Evolutionary conservation across 2,113 vertebrate species (phyloP), one percentile per base, ranked within the genome.

Genomic region (Columba janthina): DNA sequence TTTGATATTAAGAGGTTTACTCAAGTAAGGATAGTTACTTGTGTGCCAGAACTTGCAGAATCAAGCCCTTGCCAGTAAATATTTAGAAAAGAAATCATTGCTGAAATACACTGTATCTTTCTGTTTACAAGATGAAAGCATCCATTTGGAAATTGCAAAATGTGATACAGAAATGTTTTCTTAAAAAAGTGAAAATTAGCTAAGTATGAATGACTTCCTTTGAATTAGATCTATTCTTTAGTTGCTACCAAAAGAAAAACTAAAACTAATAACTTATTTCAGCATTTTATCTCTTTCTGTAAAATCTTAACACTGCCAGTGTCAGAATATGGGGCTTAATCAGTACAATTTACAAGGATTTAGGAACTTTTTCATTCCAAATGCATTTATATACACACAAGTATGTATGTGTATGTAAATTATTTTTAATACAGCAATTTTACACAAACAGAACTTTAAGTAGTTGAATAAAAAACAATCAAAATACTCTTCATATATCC

Each of bases 391-490:
- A 97, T 96, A 96, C 56, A 94, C 71, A 82, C 80, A 96, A 91
- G 71, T 51, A 96, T 85, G 87, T 87, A 94, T 67, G 85, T 95
- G 85, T 96, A 90, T 61, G 71, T 96, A 97, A 97, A 97, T 97
- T 95, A 92, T 96, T 93, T 97, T 98, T 97, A 97, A 97, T 97
- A 92, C 84, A 92, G 74, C 62, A 67, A 95, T 96, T 97, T 97
- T 97, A 95, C 70, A 96, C 96, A 96, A 97, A 94, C 92, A 79
- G 76, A 97, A 91, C 94, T 85, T 97, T 97, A 94, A 93, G 94
- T 93, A 97, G 96, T 90, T 87, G 78, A 91, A 90, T 95, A 92
- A 96, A 96, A 97, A 97, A 97, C 95, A 97, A 96, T 97, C 96
- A 96, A 94, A 97, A 89, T 96, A 95, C 78, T 97, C 91, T 97